Percentiles rank a stretch among this genome's conserved stretches.
Evolutionary conservation across 2,113 vertebrate species (phyloP).

Genomic region (Hypocryptadius cinnamomeus): DNA sequence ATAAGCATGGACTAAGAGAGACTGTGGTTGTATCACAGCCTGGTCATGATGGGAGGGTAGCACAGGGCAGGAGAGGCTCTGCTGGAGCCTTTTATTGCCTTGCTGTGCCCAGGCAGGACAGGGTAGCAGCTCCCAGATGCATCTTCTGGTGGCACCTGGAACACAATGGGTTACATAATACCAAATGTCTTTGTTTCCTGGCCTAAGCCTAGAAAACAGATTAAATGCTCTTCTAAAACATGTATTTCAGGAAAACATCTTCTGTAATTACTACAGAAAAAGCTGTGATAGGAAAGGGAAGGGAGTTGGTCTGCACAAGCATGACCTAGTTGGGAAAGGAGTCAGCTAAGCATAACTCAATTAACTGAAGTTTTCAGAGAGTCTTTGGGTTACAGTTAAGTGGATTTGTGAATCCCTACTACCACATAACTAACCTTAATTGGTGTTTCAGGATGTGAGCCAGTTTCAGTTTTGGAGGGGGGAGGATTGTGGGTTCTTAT

Average conservation of each 20-base stretch:
- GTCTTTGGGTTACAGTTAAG: background rate
- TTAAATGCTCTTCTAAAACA: background rate
- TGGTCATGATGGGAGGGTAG: background rate
- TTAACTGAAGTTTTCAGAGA: background rate
- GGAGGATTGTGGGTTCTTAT: background rate
- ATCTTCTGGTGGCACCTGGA: background rate
- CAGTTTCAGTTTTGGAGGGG: background rate
- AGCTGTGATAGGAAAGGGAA: background rate
- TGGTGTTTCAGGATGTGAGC: background rate
- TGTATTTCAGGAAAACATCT: background rate
- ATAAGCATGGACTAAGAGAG: background rate
- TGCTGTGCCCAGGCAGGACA: background rate
- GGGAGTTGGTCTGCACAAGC: background rate
- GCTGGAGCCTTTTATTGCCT: background rate
- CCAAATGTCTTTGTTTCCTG: background rate
- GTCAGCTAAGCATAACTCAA: background rate
- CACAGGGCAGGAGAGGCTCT: background rate
- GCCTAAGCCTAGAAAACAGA: background rate
- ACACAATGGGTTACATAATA: background rate
- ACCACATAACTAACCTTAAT: background rate
- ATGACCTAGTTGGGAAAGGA: background rate
- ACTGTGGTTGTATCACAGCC: background rate
- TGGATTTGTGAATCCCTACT: background rate
- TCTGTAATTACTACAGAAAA: background rate
- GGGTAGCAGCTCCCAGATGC: background rate